Evolutionary conservation across 2,888 invertebrate genomes (phyloP).

Genomic region (Graphium colonna): DNA sequence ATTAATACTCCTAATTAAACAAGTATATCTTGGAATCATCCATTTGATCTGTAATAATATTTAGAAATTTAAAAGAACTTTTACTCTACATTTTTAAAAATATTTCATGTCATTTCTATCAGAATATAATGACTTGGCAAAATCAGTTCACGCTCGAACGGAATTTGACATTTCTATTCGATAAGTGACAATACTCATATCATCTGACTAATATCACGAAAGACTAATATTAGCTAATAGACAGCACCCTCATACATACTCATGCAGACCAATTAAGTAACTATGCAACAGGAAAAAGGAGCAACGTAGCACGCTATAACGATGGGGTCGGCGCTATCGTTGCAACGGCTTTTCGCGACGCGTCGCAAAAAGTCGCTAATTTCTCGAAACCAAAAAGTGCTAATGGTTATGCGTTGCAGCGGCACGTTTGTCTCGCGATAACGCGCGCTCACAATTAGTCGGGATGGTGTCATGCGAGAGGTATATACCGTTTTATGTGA

Average conservation of each 20-base stretch:
- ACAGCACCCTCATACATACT: not conserved
- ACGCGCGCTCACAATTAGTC: conserved; percentile 78
- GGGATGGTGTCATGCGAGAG: conserved; percentile 48
- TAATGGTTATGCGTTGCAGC: conserved; percentile 78
- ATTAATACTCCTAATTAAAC: too few species aligned
- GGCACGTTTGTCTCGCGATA: conserved; percentile 79
- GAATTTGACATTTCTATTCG: too few species aligned
- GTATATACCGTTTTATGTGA: too few species aligned
- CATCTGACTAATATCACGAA: not conserved
- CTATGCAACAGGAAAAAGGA: conserved; percentile 22
- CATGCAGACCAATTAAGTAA: conserved; percentile 13
- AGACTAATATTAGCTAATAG: not conserved
- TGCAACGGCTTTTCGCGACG: conserved; percentile 40
- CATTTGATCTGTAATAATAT: too few species aligned
- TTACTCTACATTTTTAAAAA: too few species aligned
- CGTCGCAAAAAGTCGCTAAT: conserved; percentile 79
- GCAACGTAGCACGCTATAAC: conserved; percentile 29
- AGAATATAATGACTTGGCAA: too few species aligned
- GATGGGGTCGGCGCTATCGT: conserved; percentile 28
- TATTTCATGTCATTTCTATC: too few species aligned
- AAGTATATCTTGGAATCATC: too few species aligned
- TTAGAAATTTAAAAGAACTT: too few species aligned
- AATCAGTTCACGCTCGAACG: too few species aligned
- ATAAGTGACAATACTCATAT: too few species aligned
- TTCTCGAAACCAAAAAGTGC: conserved; percentile 76